Percentiles rank a stretch among this genome's conserved stretches.
phyloP scores from a whole-genome alignment of 2,797 vertebrate genomes.

The Poeciliopsis infans region DNA sequence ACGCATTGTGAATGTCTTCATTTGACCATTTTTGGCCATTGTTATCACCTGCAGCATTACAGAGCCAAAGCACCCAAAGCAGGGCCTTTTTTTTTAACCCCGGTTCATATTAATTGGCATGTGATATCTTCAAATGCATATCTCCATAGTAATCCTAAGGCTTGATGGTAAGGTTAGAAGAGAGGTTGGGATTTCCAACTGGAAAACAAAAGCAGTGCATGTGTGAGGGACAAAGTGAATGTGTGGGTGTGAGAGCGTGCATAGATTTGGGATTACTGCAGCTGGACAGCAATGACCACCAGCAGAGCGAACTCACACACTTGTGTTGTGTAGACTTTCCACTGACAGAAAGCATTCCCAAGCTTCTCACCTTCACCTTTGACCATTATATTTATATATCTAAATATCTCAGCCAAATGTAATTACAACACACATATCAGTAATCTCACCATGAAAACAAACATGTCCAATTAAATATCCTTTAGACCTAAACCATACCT shows the following conservation, averaged over 20 bases:
- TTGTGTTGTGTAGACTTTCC: background rate
- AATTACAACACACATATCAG: background rate
- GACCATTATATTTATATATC: background rate
- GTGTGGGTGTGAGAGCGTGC: slow-evolving; percentile 31
- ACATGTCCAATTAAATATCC: background rate
- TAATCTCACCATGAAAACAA: background rate
- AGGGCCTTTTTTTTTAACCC: slow-evolving; percentile 26
- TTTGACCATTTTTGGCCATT: slow-evolving; percentile 44
- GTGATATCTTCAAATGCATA: slow-evolving; percentile 30
- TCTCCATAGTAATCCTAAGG: slow-evolving; percentile 40
- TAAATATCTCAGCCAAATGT: background rate
- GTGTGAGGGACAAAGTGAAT: slow-evolving; percentile 22
- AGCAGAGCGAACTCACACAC: slow-evolving; percentile 21
- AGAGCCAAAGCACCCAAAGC: slow-evolving; percentile 40
- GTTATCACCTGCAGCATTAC: slow-evolving; percentile 34
- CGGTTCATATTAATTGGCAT: slow-evolving; percentile 24
- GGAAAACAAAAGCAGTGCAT: slow-evolving; percentile 43
- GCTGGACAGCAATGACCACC: slow-evolving; percentile 56
- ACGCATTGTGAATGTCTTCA: slow-evolving; percentile 45
- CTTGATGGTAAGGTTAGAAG: slow-evolving; percentile 20
- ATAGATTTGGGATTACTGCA: slow-evolving; percentile 49
- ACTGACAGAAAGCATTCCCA: background rate
- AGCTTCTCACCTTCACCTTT: background rate
- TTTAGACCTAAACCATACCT: background rate
- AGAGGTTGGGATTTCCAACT: slow-evolving; percentile 50